Conservation (phyloP, 1,140 invertebrate species). For the Apis laboriosa region DNA sequence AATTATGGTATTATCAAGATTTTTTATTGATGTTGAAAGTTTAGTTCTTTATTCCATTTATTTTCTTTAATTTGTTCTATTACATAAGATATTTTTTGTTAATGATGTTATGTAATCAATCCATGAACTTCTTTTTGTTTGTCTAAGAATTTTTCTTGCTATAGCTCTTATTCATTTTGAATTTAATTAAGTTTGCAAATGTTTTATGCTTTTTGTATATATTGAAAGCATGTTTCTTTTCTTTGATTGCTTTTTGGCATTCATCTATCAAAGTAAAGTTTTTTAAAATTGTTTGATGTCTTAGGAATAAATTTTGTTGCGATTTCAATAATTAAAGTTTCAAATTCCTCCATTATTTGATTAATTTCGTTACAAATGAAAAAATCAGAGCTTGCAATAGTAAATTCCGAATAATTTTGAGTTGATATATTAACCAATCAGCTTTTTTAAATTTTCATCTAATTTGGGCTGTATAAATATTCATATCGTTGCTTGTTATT, state of each 20-base stretch:
- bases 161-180: background rate
- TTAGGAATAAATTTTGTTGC: background rate
- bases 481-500: too few relatives aligned
- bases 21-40: background rate
- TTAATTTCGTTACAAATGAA: background rate
- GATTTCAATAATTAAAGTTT: background rate
- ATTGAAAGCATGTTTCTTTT: background rate
- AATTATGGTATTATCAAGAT: background rate
- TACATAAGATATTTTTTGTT: background rate
- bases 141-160: background rate
- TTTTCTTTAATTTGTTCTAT: background rate
- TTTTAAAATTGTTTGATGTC: background rate
- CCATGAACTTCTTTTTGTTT: background rate
- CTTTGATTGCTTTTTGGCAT: background rate
- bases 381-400: background rate
- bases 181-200: background rate
- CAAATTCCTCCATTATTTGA: background rate
- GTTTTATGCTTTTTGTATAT: background rate
- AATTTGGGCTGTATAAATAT: too few relatives aligned
- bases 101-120: background rate
- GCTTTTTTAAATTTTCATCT: too few relatives aligned
- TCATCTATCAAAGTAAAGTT: background rate
- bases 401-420: too few relatives aligned
- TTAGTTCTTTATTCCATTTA: background rate
- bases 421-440: too few relatives aligned